Evolutionary conservation across 1,140 invertebrate genomes (phyloP).

Genomic region (Megalopta genalis): DNA sequence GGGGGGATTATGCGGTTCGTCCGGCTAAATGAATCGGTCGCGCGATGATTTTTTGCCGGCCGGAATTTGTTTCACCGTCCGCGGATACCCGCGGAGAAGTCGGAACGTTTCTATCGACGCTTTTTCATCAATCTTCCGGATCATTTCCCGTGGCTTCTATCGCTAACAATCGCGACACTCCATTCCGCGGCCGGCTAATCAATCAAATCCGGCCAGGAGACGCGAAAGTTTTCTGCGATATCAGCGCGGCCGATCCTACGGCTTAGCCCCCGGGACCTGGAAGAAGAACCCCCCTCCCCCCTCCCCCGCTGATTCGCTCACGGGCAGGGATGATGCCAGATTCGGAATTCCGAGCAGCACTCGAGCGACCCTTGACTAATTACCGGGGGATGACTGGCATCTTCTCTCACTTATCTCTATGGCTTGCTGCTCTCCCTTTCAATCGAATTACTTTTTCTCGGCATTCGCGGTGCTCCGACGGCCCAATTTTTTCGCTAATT

Average conservation of each 20-base stretch:
- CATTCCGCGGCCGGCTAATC: slow-evolving; percentile 56
- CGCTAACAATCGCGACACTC: slow-evolving; percentile 62
- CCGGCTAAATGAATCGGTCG: neutral
- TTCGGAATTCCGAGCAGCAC: slow-evolving; percentile 60
- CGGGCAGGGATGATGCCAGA: slow-evolving; percentile 56
- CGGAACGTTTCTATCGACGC: slow-evolving; percentile 35
- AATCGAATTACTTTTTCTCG: slow-evolving; percentile 79
- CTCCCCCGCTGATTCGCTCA: too few species aligned
- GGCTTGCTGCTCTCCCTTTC: slow-evolving; percentile 68
- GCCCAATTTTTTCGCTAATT: slow-evolving; percentile 80
- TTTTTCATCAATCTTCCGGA: slow-evolving; percentile 50
- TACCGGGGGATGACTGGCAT: slow-evolving; percentile 78
- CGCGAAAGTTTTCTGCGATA: slow-evolving; percentile 58
- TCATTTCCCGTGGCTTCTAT: slow-evolving; percentile 34
- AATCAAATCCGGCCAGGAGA: slow-evolving; percentile 62
- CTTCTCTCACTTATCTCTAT: slow-evolving; percentile 78
- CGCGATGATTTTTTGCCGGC: neutral
- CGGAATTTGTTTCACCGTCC: neutral
- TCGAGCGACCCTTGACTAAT: slow-evolving; percentile 78
- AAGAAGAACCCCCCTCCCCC: slow-evolving; percentile 48
- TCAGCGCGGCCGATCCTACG: slow-evolving; percentile 50
- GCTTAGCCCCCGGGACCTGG: slow-evolving; percentile 53
- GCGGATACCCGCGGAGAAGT: neutral
- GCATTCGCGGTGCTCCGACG: slow-evolving; percentile 65
- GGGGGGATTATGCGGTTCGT: neutral